A percentile compares a stretch with the other conserved stretches of the same genome.
phyloP scores from a whole-genome alignment of 2,797 vertebrate genomes.

The Pantherophis vulpinus region DNA sequence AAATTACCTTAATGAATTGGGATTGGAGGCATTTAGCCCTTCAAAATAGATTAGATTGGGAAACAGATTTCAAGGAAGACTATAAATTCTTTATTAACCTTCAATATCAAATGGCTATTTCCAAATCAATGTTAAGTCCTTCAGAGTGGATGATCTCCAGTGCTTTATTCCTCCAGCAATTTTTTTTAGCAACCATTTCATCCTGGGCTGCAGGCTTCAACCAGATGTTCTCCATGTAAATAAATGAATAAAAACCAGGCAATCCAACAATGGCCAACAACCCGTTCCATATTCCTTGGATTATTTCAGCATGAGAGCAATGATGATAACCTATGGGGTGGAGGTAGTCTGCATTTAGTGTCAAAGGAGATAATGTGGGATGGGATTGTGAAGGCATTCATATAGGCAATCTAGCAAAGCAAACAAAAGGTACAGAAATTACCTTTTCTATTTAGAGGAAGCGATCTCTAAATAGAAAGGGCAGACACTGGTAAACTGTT shows the following conservation, averaged over 20 bases:
- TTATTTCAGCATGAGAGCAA: neutral
- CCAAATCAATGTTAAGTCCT: neutral
- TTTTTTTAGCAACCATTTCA: neutral
- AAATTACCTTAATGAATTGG: neutral
- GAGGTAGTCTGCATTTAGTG: neutral
- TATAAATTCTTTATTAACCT: neutral
- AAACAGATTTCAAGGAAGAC: neutral
- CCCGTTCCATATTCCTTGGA: neutral
- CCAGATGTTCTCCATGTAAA: neutral
- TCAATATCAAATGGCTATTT: neutral
- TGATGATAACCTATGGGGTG: neutral
- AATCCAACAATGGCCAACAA: neutral
- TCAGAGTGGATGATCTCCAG: neutral
- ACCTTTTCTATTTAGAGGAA: neutral
- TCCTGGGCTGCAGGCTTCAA: neutral
- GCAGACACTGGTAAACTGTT: neutral
- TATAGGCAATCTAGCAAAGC: neutral
- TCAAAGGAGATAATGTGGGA: neutral
- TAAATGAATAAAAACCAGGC: neutral
- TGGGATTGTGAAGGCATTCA: neutral
- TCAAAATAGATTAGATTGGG: neutral
- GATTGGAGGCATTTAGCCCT: neutral
- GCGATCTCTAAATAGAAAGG: neutral
- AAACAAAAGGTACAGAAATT: neutral
- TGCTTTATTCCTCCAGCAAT: neutral